A percentile compares a stretch with the other conserved stretches of the same genome.
phyloP scores from a whole-genome alignment of 1,140 invertebrate genomes.

The Elymnias hypermnestra region DNA sequence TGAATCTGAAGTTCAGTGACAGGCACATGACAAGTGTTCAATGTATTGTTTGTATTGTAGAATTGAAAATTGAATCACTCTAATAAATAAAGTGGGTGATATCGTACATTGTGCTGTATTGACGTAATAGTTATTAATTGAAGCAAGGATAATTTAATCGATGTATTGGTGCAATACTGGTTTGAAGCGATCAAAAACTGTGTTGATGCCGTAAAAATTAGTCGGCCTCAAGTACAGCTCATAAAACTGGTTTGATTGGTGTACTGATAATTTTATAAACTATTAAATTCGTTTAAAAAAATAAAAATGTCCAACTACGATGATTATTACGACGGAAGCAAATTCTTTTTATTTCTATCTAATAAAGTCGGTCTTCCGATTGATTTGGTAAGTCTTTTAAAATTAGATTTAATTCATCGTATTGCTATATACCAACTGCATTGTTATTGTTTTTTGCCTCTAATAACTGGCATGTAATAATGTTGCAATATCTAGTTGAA shows the following conservation, averaged over 20 bases:
- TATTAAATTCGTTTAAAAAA: not conserved
- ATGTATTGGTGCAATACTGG: constrained; percentile 4
- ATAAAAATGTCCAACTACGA: constrained; percentile 42
- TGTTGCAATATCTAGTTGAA: too few relatives aligned
- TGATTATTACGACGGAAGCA: constrained; percentile 66
- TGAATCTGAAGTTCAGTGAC: too few relatives aligned
- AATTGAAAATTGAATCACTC: constrained; percentile 20
- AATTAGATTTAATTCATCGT: too few relatives aligned
- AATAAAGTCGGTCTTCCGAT: constrained; percentile 56
- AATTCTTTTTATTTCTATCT: constrained; percentile 53
- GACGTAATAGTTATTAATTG: constrained; percentile 17
- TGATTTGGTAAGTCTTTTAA: constrained; percentile 51
- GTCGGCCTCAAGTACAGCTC: not conserved
- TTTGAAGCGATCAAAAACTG: constrained; percentile 1
- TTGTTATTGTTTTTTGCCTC: too few relatives aligned
- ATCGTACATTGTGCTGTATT: constrained; percentile 18
- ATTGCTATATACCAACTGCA: too few relatives aligned
- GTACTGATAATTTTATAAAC: not conserved
- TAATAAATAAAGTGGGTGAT: constrained; percentile 19
- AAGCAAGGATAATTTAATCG: constrained; percentile 8
- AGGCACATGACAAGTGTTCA: too few relatives aligned
- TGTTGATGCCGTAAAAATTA: not conserved
- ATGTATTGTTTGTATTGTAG: constrained; percentile 1
- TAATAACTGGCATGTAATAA: too few relatives aligned
- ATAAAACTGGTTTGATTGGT: not conserved